Percentiles rank a stretch among this genome's conserved stretches.
phyloP scores from a whole-genome alignment of 2,797 vertebrate species.

The Betta splendens region DNA sequence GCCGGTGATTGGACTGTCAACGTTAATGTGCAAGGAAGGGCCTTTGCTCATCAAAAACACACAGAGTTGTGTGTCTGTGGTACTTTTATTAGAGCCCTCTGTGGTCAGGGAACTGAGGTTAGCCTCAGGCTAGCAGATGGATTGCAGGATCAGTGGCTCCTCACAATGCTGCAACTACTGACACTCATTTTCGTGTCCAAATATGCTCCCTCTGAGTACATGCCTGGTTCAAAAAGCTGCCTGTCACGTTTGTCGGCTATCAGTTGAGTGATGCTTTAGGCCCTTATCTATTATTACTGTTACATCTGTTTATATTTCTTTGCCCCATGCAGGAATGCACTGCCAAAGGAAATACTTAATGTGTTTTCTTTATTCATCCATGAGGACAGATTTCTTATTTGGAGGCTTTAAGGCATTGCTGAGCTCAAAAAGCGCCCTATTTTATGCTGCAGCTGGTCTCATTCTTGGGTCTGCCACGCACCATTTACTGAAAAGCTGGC shows the following conservation, averaged over 20 bases:
- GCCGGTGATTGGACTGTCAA: constrained; percentile 68
- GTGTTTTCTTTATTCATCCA: constrained; percentile 39
- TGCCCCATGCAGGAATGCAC: constrained; percentile 53
- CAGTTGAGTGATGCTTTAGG: constrained; percentile 39
- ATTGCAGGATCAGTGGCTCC: constrained; percentile 62
- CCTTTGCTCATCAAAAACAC: constrained; percentile 66
- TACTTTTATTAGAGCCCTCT: constrained; percentile 63
- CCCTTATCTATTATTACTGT: constrained; percentile 32
- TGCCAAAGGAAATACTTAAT: constrained; percentile 57
- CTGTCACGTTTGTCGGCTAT: constrained; percentile 23
- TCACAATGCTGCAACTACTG: constrained; percentile 38
- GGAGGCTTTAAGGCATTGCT: constrained; percentile 32
- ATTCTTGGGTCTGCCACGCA: constrained; percentile 49
- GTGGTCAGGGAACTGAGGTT: constrained; percentile 62
- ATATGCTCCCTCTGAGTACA: constrained; percentile 19
- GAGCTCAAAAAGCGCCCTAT: constrained; percentile 31
- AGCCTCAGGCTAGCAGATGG: constrained; percentile 62
- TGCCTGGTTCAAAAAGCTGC: constrained; percentile 22
- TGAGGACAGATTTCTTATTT: constrained; percentile 34
- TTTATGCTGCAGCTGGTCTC: constrained; percentile 65
- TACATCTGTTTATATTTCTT: constrained; percentile 72
- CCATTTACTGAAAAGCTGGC: constrained; percentile 67
- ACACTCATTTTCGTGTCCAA: constrained; percentile 33
- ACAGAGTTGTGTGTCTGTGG: constrained; percentile 52
- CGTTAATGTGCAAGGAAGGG: constrained; percentile 67